Conservation (phyloP, 2,888 invertebrate genomes). For the Xiphydria camelus region DNA sequence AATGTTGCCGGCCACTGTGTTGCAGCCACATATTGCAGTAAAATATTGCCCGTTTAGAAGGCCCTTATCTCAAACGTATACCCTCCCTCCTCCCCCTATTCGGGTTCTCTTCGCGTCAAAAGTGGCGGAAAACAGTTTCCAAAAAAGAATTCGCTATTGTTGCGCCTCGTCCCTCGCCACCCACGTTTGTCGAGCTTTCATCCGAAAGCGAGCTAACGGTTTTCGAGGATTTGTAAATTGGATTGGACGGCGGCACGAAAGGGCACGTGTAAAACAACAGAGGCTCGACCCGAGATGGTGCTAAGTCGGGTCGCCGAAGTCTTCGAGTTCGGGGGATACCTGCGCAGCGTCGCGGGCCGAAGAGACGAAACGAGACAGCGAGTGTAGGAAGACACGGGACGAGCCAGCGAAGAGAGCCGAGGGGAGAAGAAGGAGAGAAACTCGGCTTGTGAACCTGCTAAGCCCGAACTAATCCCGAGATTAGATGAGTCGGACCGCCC, state of each 20-base stretch:
- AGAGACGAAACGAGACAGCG: slow-evolving; percentile 10
- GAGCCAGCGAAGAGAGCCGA: slow-evolving; percentile 14
- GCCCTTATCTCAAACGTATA: too few relatives aligned
- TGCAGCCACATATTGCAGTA: too few relatives aligned
- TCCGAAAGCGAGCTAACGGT: not conserved
- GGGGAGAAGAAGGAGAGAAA: slow-evolving; percentile 15
- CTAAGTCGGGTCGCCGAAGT: slow-evolving; percentile 13
- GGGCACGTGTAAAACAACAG: slow-evolving; percentile 42
- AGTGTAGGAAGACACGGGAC: slow-evolving; percentile 6
- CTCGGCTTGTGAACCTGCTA: slow-evolving; percentile 41
- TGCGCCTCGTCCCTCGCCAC: too few relatives aligned
- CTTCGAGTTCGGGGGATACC: slow-evolving; percentile 8
- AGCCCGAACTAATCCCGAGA: slow-evolving; percentile 45
- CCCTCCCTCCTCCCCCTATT: too few relatives aligned
- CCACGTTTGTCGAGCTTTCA: too few relatives aligned
- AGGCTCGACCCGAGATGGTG: slow-evolving; percentile 18
- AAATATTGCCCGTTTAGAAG: too few relatives aligned
- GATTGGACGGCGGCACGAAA: slow-evolving; percentile 36
- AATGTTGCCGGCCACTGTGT: too few relatives aligned
- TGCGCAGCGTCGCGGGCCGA: slow-evolving; percentile 6
- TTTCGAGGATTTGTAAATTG: slow-evolving; percentile 46
- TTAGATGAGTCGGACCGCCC: slow-evolving; percentile 41
- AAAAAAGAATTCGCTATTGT: too few relatives aligned
- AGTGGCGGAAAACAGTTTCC: too few relatives aligned
- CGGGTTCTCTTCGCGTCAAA: too few relatives aligned